Percentiles rank a stretch among this genome's conserved stretches.
Conservation (phyloP, 2,888 invertebrate genomes). For the Drosophila maculinotata region DNA sequence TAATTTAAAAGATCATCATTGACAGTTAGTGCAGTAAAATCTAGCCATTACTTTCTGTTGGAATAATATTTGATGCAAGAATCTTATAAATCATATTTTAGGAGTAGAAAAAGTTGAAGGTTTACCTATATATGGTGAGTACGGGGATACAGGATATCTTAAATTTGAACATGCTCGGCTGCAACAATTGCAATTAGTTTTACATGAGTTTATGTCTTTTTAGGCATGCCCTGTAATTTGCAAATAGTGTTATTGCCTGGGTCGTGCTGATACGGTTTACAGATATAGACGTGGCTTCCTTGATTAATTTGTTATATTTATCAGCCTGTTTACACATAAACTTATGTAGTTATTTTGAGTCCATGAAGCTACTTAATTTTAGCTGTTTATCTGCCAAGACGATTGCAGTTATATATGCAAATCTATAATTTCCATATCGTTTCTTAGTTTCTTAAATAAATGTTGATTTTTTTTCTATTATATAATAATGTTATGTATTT, state of each 20-base stretch:
- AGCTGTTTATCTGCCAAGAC: slow-evolving; percentile 28
- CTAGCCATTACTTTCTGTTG: no score
- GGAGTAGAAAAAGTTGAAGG: not conserved
- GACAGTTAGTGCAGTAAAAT: no score
- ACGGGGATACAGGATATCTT: slow-evolving; percentile 23
- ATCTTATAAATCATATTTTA: not conserved
- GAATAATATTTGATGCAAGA: no score
- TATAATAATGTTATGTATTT: slow-evolving; percentile 21
- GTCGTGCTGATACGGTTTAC: not conserved
- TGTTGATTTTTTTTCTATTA: slow-evolving; percentile 9
- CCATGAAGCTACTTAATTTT: slow-evolving; percentile 43
- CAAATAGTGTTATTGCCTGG: not conserved
- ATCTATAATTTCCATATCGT: slow-evolving; percentile 4
- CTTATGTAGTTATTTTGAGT: slow-evolving; percentile 17
- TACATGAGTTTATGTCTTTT: not conserved
- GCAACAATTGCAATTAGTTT: slow-evolving; percentile 1
- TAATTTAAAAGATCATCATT: no score
- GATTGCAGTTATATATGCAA: slow-evolving; percentile 23
- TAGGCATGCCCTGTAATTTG: slow-evolving; percentile 14
- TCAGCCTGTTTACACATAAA: slow-evolving; percentile 22
- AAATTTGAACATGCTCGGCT: slow-evolving; percentile 1
- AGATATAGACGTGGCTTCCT: slow-evolving; percentile 39
- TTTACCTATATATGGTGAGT: not conserved
- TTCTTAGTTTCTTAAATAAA: slow-evolving; percentile 16
- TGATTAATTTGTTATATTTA: slow-evolving; percentile 9